Base-by-base conservation (phyloP, 2,113 vertebrate genomes). In the Globicephala melas region DNA sequence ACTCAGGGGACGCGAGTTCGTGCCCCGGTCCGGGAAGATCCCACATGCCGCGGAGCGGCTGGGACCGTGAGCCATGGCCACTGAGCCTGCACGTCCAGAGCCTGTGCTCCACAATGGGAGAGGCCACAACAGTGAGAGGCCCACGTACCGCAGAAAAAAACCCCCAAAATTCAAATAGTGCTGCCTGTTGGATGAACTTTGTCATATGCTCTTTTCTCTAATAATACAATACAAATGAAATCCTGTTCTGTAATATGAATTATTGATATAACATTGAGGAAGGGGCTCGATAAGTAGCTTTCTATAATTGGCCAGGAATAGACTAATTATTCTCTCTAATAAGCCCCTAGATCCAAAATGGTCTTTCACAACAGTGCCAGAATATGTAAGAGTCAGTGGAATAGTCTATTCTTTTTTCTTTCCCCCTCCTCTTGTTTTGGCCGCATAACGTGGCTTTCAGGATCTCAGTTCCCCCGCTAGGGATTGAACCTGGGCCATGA, bases 331-430 rank as follows among this genome's bases (percentile, higher is more conserved):
- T 88, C 28, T 92, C 63, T 93, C 28, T 50, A 85, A 47, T 68
- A 91, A 95, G 26, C 44, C 25, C 87, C 44, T 97, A 14, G 50
- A 50, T 84, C 71, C 36, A 63, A 94, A 85, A 81, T 70, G 58
- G 25, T 81, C 33, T 50, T 95, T 85, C 31, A 94, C 44, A 68
- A 89, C 67, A 50, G 13, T 65, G 11, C 58, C 82, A 36, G 47
- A 94, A 89, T 86, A 86, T 28, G 10, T 91, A 85, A 62, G 62
- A 91, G 36, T 95, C 38, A 93, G 11, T 53, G 20, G 36, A 74
- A 79, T 23, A 93, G 55, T 91, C 5, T 89, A 1, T 92, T 94
- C 21, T 94, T 94, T 28, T 15, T 44, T 47, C 8, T 44, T 13
- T 47, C 3, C 15, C 50, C 15, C 53, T 17, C 5, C 47, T 50